A percentile compares a stretch with the other conserved stretches of the same genome.
Conservation (phyloP, 53 echinoderm and acorn worm species). For the Mesocentrotus franciscanus region DNA sequence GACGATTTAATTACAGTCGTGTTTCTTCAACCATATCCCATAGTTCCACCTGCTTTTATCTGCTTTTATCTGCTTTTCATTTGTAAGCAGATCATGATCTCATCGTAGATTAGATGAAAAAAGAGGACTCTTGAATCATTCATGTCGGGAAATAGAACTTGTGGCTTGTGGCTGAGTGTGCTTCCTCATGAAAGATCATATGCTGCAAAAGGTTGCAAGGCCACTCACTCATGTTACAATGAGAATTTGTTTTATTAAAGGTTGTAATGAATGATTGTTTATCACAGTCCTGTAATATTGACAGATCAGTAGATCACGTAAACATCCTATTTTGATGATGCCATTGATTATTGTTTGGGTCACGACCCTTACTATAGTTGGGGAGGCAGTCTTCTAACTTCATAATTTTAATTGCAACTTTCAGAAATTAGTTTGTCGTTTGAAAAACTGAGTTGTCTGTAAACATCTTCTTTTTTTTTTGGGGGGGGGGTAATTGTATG, state of each 20-base stretch:
- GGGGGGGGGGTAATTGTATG: not conserved
- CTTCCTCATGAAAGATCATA: slow-evolving; percentile 1
- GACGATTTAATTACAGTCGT: not conserved
- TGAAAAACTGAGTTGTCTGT: too few species aligned
- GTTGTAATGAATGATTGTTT: not conserved
- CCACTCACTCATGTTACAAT: not conserved
- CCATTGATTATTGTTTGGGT: too few species aligned
- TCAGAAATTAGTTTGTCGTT: too few species aligned
- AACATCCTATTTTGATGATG: not conserved
- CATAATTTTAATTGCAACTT: too few species aligned
- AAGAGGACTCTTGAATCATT: slow-evolving; percentile 1
- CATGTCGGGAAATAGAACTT: slow-evolving; percentile 1
- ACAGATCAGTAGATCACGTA: not conserved
- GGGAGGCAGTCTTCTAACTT: too few species aligned
- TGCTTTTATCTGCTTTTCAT: not conserved
- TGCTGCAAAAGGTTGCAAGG: not conserved
- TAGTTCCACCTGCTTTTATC: not conserved
- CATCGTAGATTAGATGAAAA: not conserved
- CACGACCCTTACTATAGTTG: too few species aligned
- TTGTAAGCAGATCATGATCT: not conserved
- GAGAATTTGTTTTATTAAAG: not conserved
- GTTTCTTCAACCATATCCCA: not conserved
- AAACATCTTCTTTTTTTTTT: too few species aligned
- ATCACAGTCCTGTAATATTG: not conserved
- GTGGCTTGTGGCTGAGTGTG: not conserved